Evolutionary conservation across 2,888 invertebrate species (phyloP), one percentile per base, ranked within the genome.

Genomic region (Phanerotoma sp.): DNA sequence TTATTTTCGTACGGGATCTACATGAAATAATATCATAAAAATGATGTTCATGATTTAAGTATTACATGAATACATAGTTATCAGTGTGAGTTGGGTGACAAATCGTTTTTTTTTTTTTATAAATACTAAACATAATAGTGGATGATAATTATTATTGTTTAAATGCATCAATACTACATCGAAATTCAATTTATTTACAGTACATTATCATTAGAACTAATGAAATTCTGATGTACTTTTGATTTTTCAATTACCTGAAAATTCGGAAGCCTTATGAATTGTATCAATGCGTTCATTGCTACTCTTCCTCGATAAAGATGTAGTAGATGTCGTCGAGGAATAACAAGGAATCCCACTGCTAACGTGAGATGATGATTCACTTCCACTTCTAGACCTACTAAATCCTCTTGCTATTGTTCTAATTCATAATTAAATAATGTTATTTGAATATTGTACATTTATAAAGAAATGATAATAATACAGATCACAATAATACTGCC

Each of bases 291-390:
- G 61, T 50, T 76, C 77, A 63, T 70, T 73, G 60, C 76, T 75
- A 58, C 72, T 75, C 54, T 74, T 72, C 15, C 76, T 67, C 70
- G 83, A 83, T 58, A 83, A 79, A 70, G 84, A 81, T 71, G 83
- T 77, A 6, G 76, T 77, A 21, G 74, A 77, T n/a, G 71, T 73
- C 41, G 72, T 71, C 44, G 77, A 77, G 4, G 75, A 77, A 56
- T 71, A 75, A 45, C 74, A 75, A 33, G 73, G 74, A 35, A 74
- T 59, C 56, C 75, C 76, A 62, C 75, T 76, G 63, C 75, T 76
- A 63, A 74, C 67, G 52, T 74, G 75, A 4, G 76, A 76, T 16
- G 73, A 72, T 16, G 73, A 72, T n/a, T 77, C 76, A 61, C 77
- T 77, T 7, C 70, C 72, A 60, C 74, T 77, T 64, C 73, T 76